phyloP scores from a whole-genome alignment of 2,113 vertebrate genomes.

The Pongo pygmaeus region DNA sequence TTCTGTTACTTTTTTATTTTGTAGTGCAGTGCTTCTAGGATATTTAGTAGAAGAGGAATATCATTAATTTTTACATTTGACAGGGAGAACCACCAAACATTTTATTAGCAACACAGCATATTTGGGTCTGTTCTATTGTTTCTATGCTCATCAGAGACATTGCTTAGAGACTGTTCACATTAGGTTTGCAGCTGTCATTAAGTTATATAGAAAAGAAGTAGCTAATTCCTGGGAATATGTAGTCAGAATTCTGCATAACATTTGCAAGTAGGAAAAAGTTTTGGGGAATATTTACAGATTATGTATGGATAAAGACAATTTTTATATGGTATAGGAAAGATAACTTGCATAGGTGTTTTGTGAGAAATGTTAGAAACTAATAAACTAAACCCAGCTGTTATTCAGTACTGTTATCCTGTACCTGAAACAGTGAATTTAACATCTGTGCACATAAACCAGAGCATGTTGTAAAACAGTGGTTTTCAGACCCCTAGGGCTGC shows the following conservation, averaged over 20 bases:
- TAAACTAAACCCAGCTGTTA: not conserved
- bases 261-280: not conserved
- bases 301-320: not conserved
- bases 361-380: not conserved
- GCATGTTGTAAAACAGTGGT: not conserved
- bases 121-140: not conserved
- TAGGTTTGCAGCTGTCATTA: not conserved
- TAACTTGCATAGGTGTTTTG: not conserved
- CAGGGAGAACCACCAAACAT: not conserved
- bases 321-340: not conserved
- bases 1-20: not conserved
- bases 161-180: not conserved
- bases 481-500: not conserved
- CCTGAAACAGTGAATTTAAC: not conserved
- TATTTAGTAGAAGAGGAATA: not conserved
- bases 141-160: not conserved
- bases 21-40: not conserved
- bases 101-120: not conserved
- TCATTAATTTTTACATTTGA: not conserved
- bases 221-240: not conserved
- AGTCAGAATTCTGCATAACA: not conserved
- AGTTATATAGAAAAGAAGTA: not conserved
- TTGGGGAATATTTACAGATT: not conserved
- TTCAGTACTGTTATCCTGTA: not conserved
- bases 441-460: not conserved